Evolutionary conservation across 1,140 invertebrate genomes (phyloP).

Genomic region (Trinorchestia longiramus): DNA sequence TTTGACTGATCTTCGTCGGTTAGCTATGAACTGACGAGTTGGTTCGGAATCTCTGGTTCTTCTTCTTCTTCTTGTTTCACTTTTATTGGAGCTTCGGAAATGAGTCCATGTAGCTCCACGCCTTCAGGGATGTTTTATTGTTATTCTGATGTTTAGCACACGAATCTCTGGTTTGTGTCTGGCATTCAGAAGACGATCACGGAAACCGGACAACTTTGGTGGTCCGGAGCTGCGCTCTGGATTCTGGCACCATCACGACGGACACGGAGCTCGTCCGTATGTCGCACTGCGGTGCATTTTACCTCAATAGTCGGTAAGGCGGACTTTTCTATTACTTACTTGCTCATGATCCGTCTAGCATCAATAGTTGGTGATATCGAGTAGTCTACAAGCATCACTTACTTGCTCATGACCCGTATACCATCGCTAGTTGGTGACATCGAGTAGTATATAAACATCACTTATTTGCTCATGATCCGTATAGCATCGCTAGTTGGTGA

Average conservation of each 20-base stretch:
- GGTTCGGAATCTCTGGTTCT: neutral
- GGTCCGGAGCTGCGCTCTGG: slow-evolving; percentile 88
- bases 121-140: no score
- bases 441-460: neutral
- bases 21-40: neutral
- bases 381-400: neutral
- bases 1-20: neutral
- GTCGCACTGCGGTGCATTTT: slow-evolving; percentile 93
- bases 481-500: neutral
- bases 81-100: no score
- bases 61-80: no score
- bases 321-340: neutral
- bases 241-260: slow-evolving; percentile 90
- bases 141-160: no score
- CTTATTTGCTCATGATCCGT: neutral
- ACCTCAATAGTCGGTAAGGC: slow-evolving; percentile 83
- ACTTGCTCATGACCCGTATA: neutral
- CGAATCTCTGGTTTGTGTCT: neutral
- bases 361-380: neutral
- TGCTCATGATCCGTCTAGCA: neutral
- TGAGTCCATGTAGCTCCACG: no score
- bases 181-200: slow-evolving; percentile 14
- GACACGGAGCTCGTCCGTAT: slow-evolving; percentile 93
- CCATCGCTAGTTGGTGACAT: neutral
- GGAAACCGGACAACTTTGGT: slow-evolving; percentile 72